These are phyloP conservation scores for Linnaemya vulpina DNA, from an alignment of 2,888 invertebrate genomes.

Conservation along the genomic window DNA sequence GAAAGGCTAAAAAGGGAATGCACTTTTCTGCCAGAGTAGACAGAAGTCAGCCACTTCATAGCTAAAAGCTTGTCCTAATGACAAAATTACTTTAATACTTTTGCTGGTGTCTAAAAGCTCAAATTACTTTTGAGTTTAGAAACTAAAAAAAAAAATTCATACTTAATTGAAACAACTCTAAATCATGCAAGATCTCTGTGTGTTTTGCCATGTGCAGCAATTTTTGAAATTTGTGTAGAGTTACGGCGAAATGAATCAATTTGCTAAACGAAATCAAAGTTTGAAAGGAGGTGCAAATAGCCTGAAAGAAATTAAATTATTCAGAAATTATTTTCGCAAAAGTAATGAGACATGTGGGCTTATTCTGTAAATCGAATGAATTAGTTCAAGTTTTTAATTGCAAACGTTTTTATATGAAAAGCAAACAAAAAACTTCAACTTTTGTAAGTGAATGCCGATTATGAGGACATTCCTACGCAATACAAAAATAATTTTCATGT, in stretches of 20 bases:
- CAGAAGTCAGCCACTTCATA: no score
- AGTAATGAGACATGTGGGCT: not conserved
- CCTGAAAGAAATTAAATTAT: conserved; percentile 33
- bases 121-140: no score
- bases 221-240: conserved; percentile 41
- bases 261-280: conserved; percentile 54
- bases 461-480: no score
- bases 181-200: conserved; percentile 52
- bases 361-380: not conserved
- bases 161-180: conserved; percentile 66
- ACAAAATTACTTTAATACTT: no score
- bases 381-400: not conserved
- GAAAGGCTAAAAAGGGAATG: no score
- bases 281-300: conserved; percentile 59
- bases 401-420: no score
- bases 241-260: conserved; percentile 47
- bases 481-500: no score
- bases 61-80: no score
- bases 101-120: no score
- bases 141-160: conserved; percentile 9
- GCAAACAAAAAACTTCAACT: no score
- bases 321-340: not conserved
- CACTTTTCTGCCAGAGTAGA: no score
- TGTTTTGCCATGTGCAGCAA: conserved; percentile 39
- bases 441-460: no score